A percentile compares a stretch with the other conserved stretches of the same genome.
These are phyloP conservation scores for Nemotelus pantherinus DNA, from an alignment of 2,888 invertebrate genomes.

Conservation along the genomic window DNA sequence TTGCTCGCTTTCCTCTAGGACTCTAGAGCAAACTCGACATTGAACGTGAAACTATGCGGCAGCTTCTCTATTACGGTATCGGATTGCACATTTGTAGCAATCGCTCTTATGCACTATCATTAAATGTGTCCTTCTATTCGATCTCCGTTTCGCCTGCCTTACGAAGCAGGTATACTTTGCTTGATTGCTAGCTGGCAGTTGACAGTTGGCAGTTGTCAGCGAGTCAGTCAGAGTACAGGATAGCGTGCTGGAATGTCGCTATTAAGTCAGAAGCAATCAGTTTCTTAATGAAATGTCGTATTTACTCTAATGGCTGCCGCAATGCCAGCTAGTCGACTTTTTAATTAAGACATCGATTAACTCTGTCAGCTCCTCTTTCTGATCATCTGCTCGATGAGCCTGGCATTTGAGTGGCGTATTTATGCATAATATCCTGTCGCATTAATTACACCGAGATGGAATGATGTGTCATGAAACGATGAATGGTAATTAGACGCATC, in stretches of 20 bases:
- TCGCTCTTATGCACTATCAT: conserved; percentile 21
- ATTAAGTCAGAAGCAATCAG: conserved; percentile 37
- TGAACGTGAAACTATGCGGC: neutral
- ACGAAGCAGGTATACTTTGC: conserved; percentile 22
- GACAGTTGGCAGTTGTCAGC: neutral
- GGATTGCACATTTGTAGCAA: conserved; percentile 38
- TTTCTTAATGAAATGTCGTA: conserved; percentile 31
- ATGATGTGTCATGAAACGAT: conserved; percentile 9
- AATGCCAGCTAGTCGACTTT: conserved; percentile 4
- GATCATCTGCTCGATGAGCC: neutral
- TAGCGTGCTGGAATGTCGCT: conserved; percentile 21
- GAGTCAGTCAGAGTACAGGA: neutral
- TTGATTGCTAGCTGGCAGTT: conserved; percentile 8
- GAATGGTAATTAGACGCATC: conserved; percentile 20
- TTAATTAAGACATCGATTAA: conserved; percentile 37
- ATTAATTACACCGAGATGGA: conserved; percentile 33
- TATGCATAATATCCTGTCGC: conserved; percentile 31
- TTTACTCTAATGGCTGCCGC: conserved; percentile 37
- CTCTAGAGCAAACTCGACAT: too few relatives aligned
- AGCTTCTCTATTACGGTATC: conserved; percentile 1
- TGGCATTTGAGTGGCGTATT: conserved; percentile 24
- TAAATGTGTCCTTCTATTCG: conserved; percentile 28
- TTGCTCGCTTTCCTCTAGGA: neutral
- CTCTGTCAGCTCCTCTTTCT: neutral
- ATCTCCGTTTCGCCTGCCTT: neutral